These are phyloP conservation scores for Hylia prasina DNA, from an alignment of 2,113 vertebrate genomes.

Conservation along the genomic window DNA sequence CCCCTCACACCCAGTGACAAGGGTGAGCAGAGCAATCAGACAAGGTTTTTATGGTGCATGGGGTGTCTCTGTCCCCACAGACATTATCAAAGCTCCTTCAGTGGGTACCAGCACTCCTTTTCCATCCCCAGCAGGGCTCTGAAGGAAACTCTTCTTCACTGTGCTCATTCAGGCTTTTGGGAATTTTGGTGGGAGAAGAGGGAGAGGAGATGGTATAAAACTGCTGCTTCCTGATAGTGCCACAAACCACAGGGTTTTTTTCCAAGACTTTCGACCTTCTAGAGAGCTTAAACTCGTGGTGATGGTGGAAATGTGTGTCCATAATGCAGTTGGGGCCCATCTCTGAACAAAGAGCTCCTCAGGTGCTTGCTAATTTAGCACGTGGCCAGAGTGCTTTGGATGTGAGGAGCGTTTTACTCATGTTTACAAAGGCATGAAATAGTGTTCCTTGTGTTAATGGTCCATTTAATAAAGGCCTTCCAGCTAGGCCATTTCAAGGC, in stretches of 20 bases:
- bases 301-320: neutral
- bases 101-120: neutral
- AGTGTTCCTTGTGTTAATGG: conserved; percentile 21
- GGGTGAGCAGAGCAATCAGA: neutral
- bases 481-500: conserved; percentile 43
- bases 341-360: neutral
- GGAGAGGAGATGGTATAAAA: neutral
- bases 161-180: neutral
- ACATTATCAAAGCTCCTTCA: neutral
- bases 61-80: neutral
- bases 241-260: neutral
- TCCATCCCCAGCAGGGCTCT: neutral
- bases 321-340: neutral
- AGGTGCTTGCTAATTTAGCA: neutral
- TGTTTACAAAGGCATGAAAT: conserved; percentile 20
- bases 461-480: conserved; percentile 42
- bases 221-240: neutral
- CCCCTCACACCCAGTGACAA: neutral
- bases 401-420: neutral
- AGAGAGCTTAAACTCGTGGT: neutral
- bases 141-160: neutral
- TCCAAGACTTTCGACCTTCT: neutral
- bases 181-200: neutral
- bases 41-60: neutral
- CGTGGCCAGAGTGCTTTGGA: neutral